These are phyloP conservation scores for Callocephalon fimbriatum DNA, from an alignment of 2,113 vertebrate species.

Conservation along the genomic window DNA sequence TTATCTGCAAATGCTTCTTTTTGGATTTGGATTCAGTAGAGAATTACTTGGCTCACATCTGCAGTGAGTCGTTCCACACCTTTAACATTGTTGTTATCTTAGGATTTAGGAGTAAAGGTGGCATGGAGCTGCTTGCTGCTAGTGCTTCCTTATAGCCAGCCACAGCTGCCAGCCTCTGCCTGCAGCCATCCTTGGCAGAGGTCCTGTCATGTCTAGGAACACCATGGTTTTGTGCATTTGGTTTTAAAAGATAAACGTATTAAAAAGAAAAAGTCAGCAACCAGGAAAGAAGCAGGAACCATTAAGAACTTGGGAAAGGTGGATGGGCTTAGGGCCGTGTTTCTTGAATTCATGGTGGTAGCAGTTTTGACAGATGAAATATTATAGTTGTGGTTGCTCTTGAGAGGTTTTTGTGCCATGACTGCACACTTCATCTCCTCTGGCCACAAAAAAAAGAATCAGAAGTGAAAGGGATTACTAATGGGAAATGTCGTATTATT, in stretches of 20 bases:
- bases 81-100: neutral
- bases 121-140: neutral
- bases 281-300: neutral
- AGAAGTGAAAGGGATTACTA: neutral
- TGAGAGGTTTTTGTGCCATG: neutral
- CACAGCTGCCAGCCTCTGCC: neutral
- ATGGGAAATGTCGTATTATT: neutral
- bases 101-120: neutral
- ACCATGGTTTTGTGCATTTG: neutral
- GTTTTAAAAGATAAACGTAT: neutral
- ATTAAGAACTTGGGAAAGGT: neutral
- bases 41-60: neutral
- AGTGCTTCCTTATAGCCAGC: neutral
- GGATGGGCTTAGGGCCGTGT: neutral
- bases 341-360: neutral
- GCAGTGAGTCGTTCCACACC: neutral
- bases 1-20: neutral
- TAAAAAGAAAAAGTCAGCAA: neutral
- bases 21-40: neutral
- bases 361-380: neutral
- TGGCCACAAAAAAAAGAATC: neutral
- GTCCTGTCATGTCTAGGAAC: neutral
- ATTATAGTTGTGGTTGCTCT: neutral
- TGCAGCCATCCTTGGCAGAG: neutral
- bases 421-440: neutral